phyloP scores from a whole-genome alignment of 2,113 vertebrate genomes.

The Suncus etruscus region DNA sequence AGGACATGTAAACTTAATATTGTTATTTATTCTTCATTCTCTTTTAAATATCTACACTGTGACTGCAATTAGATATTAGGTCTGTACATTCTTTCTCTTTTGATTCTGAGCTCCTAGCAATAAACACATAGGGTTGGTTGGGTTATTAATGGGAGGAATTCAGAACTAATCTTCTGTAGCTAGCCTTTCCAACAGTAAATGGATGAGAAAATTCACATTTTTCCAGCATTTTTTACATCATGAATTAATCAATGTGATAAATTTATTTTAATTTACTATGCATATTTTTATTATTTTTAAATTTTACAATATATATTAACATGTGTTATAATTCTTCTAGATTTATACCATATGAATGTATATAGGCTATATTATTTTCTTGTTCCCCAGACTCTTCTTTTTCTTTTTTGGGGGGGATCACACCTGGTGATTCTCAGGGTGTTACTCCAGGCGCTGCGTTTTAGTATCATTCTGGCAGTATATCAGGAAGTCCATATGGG shows the following conservation, averaged over 20 bases:
- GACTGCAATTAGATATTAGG: constrained; percentile 60
- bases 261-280: constrained; percentile 33
- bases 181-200: background rate
- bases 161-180: constrained; percentile 14
- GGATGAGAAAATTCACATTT: constrained; percentile 32
- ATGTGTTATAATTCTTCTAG: background rate
- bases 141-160: background rate
- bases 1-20: constrained; percentile 58
- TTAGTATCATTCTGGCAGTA: too few species aligned
- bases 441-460: too few species aligned
- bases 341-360: background rate
- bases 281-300: background rate
- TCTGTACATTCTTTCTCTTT: constrained; percentile 57
- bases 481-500: too few species aligned
- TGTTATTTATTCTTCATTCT: constrained; percentile 68
- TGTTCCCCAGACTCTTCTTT: background rate
- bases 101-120: constrained; percentile 68
- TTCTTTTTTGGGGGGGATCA: too few species aligned
- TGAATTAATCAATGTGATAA: background rate
- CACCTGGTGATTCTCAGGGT: too few species aligned
- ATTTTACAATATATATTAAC: background rate
- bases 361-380: background rate
- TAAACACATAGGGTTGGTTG: constrained; percentile 24
- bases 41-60: constrained; percentile 35
- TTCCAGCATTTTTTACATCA: constrained; percentile 33